Conservation (phyloP, 2,797 vertebrate species). For the Scyliorhinus canicula region DNA sequence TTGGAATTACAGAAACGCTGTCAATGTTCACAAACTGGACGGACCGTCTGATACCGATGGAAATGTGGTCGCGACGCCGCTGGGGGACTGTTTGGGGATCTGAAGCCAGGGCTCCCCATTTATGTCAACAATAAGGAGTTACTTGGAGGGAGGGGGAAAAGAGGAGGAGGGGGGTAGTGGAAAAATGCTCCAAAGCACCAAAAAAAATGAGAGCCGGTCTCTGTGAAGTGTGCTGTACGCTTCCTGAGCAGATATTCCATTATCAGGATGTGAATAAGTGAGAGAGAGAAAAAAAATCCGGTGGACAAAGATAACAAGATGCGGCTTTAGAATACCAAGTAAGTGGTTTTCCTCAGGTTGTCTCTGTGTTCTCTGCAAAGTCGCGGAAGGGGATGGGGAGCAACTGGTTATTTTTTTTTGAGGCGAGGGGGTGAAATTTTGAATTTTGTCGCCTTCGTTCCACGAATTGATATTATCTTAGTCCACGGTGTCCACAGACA, state of each 20-base stretch:
- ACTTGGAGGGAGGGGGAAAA: neutral
- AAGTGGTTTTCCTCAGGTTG: slow-evolving; percentile 17
- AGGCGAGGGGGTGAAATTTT: too few relatives aligned
- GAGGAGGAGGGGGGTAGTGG: too few relatives aligned
- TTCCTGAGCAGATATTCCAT: neutral
- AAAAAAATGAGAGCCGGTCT: too few relatives aligned
- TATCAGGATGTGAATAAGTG: neutral
- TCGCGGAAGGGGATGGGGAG: neutral
- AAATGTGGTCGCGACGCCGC: neutral
- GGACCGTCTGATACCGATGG: neutral
- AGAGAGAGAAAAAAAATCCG: neutral
- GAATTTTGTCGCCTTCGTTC: neutral
- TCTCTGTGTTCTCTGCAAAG: neutral
- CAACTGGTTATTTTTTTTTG: neutral
- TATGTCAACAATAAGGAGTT: neutral
- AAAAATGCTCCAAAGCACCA: neutral
- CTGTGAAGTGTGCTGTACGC: neutral
- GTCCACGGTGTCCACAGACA: neutral
- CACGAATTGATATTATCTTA: too few relatives aligned
- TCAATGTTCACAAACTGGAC: neutral
- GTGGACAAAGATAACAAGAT: neutral
- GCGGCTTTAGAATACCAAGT: slow-evolving; percentile 32
- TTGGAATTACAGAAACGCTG: neutral
- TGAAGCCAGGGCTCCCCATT: neutral
- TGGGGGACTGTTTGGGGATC: neutral